phyloP scores from a whole-genome alignment of 1,140 invertebrate genomes.

The Drosophila busckii region DNA sequence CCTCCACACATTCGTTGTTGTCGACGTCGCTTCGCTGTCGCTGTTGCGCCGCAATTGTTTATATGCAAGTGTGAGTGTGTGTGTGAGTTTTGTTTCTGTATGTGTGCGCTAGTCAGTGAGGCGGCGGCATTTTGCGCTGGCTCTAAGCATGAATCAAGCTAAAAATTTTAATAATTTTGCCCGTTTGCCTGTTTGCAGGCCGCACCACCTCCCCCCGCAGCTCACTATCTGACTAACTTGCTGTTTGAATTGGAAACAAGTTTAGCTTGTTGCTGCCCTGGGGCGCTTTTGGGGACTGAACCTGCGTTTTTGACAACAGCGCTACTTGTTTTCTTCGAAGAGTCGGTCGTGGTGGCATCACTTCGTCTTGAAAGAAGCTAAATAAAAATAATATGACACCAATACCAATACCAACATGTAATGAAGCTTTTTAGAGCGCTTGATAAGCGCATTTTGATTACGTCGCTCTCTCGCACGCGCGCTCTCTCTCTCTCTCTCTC shows the following conservation, averaged over 20 bases:
- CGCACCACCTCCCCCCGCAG: slow-evolving; percentile 5
- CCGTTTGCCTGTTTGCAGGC: slow-evolving; percentile 45
- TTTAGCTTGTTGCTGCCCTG: slow-evolving; percentile 60
- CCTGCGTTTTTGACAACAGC: slow-evolving; percentile 29
- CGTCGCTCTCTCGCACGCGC: slow-evolving; percentile 1
- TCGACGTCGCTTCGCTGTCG: slow-evolving; percentile 9
- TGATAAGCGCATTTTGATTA: slow-evolving; percentile 53
- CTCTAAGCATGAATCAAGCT: slow-evolving; percentile 71
- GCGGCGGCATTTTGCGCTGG: slow-evolving; percentile 9
- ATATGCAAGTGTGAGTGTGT: slow-evolving; percentile 25
- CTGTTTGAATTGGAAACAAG: slow-evolving; percentile 65
- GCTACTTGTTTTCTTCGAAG: slow-evolving; percentile 64
- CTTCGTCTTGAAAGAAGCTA: no score
- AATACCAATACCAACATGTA: slow-evolving; percentile 28
- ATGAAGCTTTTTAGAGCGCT: slow-evolving; percentile 55
- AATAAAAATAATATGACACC: slow-evolving; percentile 55
- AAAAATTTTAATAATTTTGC: slow-evolving; percentile 75
- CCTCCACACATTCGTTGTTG: slow-evolving; percentile 51
- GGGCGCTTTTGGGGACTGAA: slow-evolving; percentile 14
- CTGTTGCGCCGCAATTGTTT: slow-evolving; percentile 40
- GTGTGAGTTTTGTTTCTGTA: slow-evolving; percentile 7
- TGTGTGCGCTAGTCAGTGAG: slow-evolving; percentile 5
- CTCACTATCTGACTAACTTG: no score
- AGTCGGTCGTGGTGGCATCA: no score
- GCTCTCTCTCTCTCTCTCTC: slow-evolving; percentile 18